Base-by-base conservation (phyloP, 1,140 invertebrate genomes). In the Cheumatopsyche charites region DNA sequence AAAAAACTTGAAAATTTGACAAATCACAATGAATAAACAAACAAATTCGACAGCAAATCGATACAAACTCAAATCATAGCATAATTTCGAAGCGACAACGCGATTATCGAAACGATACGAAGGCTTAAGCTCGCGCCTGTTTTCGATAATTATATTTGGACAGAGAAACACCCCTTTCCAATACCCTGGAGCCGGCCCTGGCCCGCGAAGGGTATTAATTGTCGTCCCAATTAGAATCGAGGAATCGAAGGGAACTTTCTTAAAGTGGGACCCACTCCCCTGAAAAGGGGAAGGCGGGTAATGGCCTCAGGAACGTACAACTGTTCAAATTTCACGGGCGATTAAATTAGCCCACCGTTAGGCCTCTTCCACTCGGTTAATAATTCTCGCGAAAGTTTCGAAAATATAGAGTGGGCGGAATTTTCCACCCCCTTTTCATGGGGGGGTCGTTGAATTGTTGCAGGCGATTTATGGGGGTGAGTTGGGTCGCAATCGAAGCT, bases 291-390 rank as follows among this genome's bases (percentile, higher is more conserved):
- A 67, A 49, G 42, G n/a, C 25, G 47, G 47, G 9, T 36, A 36
- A 36, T 36, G 63, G 47, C 45, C 25, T 47, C 29, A 68, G 66
- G 47, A 67, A 67, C 47, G 43, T 67, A 67, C 66, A 55, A 68
- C 66, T 68, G 66, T 68, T 68, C 66, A 68, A 68, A 68, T 68
- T 68, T 68, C 66, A 68, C 66, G 66, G 66, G 29, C 66, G 66
- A 68, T 68, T 68, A 68, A 68, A 68, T 68, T 68, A 68, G 66
- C 66, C 29, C 47, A 68, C 66, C 66, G 49, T 68, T 68, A 68
- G 66, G 66, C 66, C 66, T 58, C 55, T 68, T 68, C 47, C 66
- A 68, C 66, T 68, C 42, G 41, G 43, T 52, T 68, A 68, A 68
- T 68, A 58, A 68, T 68, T 55, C 66, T 9, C 23, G 47, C 47